Conservation (phyloP, 2,113 vertebrate genomes). For the Paramormyrops kingsleyae region DNA sequence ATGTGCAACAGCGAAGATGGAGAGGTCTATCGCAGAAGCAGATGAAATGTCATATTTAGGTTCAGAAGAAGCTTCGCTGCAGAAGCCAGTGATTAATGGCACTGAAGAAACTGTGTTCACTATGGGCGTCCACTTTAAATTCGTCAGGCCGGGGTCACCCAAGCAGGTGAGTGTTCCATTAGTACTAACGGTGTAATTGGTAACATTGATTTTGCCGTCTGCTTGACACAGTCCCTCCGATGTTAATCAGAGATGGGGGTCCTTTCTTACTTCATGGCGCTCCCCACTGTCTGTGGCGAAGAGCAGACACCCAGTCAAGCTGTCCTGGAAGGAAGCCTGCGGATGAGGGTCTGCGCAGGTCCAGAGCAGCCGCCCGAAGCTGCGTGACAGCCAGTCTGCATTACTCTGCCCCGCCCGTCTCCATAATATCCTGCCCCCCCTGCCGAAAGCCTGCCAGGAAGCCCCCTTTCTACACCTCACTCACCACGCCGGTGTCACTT, state of each 20-base stretch:
- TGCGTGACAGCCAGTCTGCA: not conserved
- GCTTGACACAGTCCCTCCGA: not conserved
- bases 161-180: not conserved
- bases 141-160: too few species aligned
- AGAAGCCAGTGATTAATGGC: not conserved
- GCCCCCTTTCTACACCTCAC: not conserved
- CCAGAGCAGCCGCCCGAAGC: not conserved
- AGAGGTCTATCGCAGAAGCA: not conserved
- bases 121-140: not conserved
- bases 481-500: not conserved
- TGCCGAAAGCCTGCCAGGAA: not conserved
- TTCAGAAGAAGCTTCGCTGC: not conserved
- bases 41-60: not conserved
- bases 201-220: not conserved
- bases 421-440: not conserved
- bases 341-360: not conserved
- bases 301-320: not conserved
- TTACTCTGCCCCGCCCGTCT: not conserved
- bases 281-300: not conserved
- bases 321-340: not conserved
- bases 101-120: not conserved
- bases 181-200: not conserved
- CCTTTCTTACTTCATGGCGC: not conserved
- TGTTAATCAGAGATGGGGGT: not conserved
- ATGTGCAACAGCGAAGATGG: not conserved